Evolutionary conservation across 1,140 invertebrate genomes (phyloP).

Genomic region (Copidosoma floridanum): DNA sequence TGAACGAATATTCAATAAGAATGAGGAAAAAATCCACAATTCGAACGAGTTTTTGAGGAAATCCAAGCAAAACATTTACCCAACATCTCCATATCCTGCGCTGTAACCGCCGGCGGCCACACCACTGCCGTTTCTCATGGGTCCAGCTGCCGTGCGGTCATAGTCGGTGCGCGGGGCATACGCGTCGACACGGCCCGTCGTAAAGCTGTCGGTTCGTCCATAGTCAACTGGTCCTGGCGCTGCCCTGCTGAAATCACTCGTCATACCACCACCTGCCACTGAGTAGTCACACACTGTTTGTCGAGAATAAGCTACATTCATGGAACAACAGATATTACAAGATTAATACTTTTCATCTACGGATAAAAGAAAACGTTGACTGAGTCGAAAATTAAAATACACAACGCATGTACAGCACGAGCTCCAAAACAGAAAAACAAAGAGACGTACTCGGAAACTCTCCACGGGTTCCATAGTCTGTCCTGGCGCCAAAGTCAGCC

Average conservation of each 20-base stretch:
- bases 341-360: no score
- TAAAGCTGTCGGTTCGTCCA: constrained; percentile 52
- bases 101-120: constrained; percentile 51
- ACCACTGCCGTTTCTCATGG: constrained; percentile 54
- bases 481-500: constrained; percentile 48
- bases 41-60: background rate
- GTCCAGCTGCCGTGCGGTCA: constrained; percentile 49
- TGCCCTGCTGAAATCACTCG: constrained; percentile 50
- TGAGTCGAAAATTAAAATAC: no score
- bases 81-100: constrained; percentile 51
- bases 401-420: no score
- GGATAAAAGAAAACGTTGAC: no score
- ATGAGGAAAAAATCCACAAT: no score
- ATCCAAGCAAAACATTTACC: constrained; percentile 38
- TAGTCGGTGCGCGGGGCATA: constrained; percentile 52
- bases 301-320: constrained; percentile 31
- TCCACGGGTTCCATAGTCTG: constrained; percentile 47
- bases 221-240: constrained; percentile 52
- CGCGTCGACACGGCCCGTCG: constrained; percentile 47
- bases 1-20: constrained; percentile 32
- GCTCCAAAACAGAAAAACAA: background rate
- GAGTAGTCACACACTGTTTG: constrained; percentile 42
- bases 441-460: constrained; percentile 22
- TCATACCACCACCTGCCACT: constrained; percentile 49
- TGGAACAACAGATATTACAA: no score